Base-by-base conservation (phyloP, 2,888 invertebrate species). In the Catocala fraxini region DNA sequence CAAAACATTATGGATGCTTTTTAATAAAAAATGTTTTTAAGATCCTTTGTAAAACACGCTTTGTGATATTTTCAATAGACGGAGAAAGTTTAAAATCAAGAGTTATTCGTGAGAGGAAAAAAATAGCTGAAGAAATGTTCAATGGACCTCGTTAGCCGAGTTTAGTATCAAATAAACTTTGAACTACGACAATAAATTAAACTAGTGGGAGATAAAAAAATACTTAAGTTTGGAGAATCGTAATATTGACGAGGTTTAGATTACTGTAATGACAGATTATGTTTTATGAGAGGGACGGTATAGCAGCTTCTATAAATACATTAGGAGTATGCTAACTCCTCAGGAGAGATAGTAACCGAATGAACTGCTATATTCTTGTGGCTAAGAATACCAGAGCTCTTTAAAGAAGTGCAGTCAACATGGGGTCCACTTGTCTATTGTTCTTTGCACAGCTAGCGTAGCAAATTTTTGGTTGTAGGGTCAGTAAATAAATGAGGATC, bases 91-190 rank as follows among this genome's bases (percentile, higher is more conserved):
- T 56, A 39, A 56, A 58, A 51, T 11, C 58, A 42, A 25, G 51
- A 12, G 56, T 45, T 63, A 49, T 61, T 66, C 47, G 53, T 33
- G 41, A 56, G 59, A 41, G 33, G 35, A 63, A 62, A 65, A 65
- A 74, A 61, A 73, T 68, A 63, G 53, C 59, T 57, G 53, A 57
- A 59, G 41, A 58, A 61, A 9, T 46, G 2, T 56, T 63, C 69
- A 74, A 69, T 60, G 45, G 59, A 61, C 59, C 64, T 68, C 56
- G 65, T 73, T 63, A 68, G 67, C 13, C 10, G 53, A 59, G 47
- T 66, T 73, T 46, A 45, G 60, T 65, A 65, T 45, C 63, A 58
- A 59, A 53, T 59, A 59, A 73, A 65, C 62, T 69, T 63, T 63
- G 58, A 65, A 69, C 56, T 49, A 34, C 25, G 59, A 41, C 41